phyloP scores from a whole-genome alignment of 2,113 vertebrate genomes.

The Petrocephalus microphthalmus region DNA sequence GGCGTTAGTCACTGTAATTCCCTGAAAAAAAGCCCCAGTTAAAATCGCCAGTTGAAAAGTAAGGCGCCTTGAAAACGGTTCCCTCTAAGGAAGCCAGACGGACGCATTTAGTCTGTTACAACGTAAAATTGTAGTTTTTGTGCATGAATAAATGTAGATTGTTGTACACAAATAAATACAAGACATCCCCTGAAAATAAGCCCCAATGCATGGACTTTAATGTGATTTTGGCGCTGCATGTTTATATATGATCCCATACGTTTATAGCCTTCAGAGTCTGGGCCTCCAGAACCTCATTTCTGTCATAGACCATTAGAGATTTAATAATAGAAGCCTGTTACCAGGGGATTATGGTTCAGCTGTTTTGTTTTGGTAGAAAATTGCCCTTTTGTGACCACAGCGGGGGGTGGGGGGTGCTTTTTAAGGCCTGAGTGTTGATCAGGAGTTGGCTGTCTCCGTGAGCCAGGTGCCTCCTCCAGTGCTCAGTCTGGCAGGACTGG shows the following conservation, averaged over 20 bases:
- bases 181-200: too few species aligned
- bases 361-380: background rate
- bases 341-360: background rate
- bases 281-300: background rate
- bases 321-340: background rate
- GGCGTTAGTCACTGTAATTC: background rate
- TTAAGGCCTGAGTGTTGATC: background rate
- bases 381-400: background rate
- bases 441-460: background rate
- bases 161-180: too few species aligned
- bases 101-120: too few species aligned
- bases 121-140: too few species aligned
- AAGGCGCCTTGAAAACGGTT: too few species aligned
- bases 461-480: slow-evolving; percentile 90
- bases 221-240: background rate
- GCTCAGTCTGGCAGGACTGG: slow-evolving; percentile 99
- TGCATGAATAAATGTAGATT: too few species aligned
- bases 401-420: background rate
- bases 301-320: background rate
- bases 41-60: too few species aligned
- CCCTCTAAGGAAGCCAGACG: too few species aligned
- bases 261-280: background rate
- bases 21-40: too few species aligned
- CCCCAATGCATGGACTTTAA: background rate
- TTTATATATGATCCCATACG: background rate